These are phyloP conservation scores for Phaonia tiefii DNA, from an alignment of 2,888 invertebrate genomes.

Conservation along the genomic window DNA sequence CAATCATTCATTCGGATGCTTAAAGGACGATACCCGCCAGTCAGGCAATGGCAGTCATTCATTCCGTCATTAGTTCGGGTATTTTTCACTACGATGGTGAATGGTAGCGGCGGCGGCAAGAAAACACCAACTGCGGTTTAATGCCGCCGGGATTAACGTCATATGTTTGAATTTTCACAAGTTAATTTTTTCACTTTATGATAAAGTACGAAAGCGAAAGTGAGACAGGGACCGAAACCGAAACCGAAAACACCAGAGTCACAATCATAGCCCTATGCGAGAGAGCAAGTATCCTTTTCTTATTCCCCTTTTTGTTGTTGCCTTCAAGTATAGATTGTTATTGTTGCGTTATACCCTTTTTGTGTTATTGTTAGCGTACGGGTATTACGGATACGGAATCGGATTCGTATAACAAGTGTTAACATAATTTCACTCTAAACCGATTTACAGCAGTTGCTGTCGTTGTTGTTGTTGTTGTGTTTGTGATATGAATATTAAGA, in stretches of 20 bases:
- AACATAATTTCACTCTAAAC: slow-evolving; percentile 64
- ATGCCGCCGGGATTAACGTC: slow-evolving; percentile 77
- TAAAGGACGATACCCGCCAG: slow-evolving; percentile 65
- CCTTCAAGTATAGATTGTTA: slow-evolving; percentile 25
- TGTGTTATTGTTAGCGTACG: slow-evolving; percentile 11
- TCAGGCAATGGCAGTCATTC: slow-evolving; percentile 47
- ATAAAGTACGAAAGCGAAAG: slow-evolving; percentile 36
- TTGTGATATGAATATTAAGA: slow-evolving; percentile 74
- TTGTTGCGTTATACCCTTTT: slow-evolving; percentile 18
- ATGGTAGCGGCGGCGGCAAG: slow-evolving; percentile 40
- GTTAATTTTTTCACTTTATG: slow-evolving; percentile 73
- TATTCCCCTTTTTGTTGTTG: not conserved
- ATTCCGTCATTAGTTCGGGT: slow-evolving; percentile 68
- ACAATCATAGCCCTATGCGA: not conserved
- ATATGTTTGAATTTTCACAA: slow-evolving; percentile 78
- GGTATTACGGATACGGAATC: slow-evolving; percentile 1
- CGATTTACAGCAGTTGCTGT: slow-evolving; percentile 53
- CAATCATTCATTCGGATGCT: slow-evolving; percentile 69
- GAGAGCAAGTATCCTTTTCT: not conserved
- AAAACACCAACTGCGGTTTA: slow-evolving; percentile 75
- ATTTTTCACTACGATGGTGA: slow-evolving; percentile 35
- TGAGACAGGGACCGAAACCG: not conserved
- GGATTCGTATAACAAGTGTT: slow-evolving; percentile 59
- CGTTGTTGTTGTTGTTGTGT: not conserved
- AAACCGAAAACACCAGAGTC: not conserved